Evolutionary conservation across 2,888 invertebrate genomes (phyloP).

Genomic region (Ophioninae sp.): DNA sequence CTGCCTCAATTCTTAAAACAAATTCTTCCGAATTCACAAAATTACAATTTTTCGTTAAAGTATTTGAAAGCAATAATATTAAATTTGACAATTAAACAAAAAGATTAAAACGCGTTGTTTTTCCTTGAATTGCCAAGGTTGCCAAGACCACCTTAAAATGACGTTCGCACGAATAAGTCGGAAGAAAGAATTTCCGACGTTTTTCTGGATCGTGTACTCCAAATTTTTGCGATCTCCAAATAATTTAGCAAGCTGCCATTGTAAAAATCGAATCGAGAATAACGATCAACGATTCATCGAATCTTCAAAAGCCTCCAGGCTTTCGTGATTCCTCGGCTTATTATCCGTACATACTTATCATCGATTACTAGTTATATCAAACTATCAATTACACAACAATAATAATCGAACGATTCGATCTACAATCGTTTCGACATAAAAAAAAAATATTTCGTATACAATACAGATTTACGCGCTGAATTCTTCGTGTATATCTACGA

Average conservation of each 20-base stretch:
- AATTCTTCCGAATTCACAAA: background rate
- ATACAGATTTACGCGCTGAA: background rate
- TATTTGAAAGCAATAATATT: background rate
- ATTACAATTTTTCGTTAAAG: background rate
- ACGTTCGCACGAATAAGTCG: background rate
- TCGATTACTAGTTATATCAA: background rate
- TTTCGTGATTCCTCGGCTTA: background rate
- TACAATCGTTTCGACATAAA: background rate
- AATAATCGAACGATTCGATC: background rate
- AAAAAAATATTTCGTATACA: conserved; percentile 10
- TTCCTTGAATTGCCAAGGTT: background rate
- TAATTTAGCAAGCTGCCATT: background rate
- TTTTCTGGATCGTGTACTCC: background rate
- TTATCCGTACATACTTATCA: background rate
- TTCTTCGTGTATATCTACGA: background rate
- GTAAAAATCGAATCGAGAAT: background rate
- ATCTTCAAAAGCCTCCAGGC: background rate
- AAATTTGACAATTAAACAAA: background rate
- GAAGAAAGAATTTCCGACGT: background rate
- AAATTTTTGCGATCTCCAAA: background rate
- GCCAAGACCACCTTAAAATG: conserved; percentile 9
- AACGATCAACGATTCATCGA: background rate
- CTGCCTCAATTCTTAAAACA: background rate
- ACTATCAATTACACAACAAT: background rate
- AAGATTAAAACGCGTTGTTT: background rate